phyloP scores from a whole-genome alignment of 2,113 vertebrate genomes.

The Solenodon paradoxus region DNA sequence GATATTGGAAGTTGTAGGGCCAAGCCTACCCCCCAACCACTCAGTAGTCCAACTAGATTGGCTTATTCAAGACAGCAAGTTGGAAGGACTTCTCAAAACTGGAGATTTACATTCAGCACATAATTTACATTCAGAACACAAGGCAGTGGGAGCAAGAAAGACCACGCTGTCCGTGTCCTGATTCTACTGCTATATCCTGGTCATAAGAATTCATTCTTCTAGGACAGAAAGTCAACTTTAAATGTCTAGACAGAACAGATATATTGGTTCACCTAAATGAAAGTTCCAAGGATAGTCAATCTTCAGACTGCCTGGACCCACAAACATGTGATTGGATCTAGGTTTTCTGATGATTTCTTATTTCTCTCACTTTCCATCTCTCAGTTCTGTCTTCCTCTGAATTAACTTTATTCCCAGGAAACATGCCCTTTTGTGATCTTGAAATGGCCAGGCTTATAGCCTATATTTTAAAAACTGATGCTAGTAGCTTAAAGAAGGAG shows the following conservation, averaged over 20 bases:
- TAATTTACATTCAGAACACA: no score
- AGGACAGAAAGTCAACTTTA: background rate
- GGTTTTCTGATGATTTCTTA: background rate
- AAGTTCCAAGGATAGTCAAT: background rate
- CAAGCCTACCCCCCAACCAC: rapidly evolving
- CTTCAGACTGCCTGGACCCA: background rate
- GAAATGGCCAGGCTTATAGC: background rate
- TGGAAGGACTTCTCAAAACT: background rate
- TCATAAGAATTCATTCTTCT: background rate
- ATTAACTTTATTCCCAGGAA: no score
- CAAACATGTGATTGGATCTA: background rate
- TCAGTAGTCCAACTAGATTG: background rate
- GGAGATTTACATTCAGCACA: no score
- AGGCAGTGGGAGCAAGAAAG: no score
- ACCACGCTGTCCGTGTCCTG: no score
- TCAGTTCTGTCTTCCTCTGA: no score
- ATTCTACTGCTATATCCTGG: background rate
- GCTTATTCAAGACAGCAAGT: background rate
- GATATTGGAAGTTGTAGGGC: rapidly evolving
- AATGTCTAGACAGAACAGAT: background rate
- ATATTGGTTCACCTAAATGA: background rate
- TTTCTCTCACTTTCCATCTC: no score
- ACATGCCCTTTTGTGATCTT: background rate
- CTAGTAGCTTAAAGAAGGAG: background rate
- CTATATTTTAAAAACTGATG: background rate